Evolutionary conservation across 1,140 invertebrate genomes (phyloP).

Genomic region (Harlomillsia oculata): DNA sequence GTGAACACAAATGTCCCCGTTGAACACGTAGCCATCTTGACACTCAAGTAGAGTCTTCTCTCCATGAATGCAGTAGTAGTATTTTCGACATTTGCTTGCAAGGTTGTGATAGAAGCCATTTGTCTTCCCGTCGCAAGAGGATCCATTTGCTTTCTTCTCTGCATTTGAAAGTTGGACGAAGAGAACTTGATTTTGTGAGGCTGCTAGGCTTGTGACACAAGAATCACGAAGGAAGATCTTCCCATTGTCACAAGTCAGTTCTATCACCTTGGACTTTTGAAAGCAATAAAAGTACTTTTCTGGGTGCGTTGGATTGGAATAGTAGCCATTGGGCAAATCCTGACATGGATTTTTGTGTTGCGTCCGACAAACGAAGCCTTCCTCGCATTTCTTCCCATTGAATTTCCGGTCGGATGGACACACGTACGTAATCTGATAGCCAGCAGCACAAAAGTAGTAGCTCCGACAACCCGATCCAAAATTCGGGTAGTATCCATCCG

Average conservation of each 20-base stretch:
- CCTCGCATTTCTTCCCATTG: conserved; percentile 46
- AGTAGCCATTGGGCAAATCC: conserved; percentile 46
- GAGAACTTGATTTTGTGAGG: no score
- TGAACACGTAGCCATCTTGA: conserved; percentile 38
- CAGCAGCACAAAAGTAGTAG: conserved; percentile 49
- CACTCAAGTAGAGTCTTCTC: conserved; percentile 40
- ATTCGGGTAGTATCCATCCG: conserved; percentile 50
- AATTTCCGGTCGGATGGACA: conserved; percentile 46
- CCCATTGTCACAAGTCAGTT: conserved; percentile 34
- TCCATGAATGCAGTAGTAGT: conserved; percentile 48
- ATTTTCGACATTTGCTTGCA: conserved; percentile 47
- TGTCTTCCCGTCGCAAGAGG: conserved; percentile 42
- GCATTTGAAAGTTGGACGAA: no score
- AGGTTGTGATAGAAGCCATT: conserved; percentile 49
- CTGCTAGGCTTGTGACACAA: conserved; percentile 11
- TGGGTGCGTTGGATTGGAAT: conserved; percentile 40
- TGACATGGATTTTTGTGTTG: conserved; percentile 40
- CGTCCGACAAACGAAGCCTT: conserved; percentile 41
- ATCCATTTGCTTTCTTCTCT: neutral
- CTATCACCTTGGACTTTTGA: conserved; percentile 46
- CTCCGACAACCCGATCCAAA: conserved; percentile 47
- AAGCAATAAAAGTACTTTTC: conserved; percentile 51
- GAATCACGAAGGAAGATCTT: conserved; percentile 28
- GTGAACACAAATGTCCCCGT: conserved; percentile 39
- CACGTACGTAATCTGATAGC: conserved; percentile 47